These are phyloP conservation scores for Pterophyllum scalare DNA, from an alignment of 2,113 vertebrate species.

Conservation along the genomic window DNA sequence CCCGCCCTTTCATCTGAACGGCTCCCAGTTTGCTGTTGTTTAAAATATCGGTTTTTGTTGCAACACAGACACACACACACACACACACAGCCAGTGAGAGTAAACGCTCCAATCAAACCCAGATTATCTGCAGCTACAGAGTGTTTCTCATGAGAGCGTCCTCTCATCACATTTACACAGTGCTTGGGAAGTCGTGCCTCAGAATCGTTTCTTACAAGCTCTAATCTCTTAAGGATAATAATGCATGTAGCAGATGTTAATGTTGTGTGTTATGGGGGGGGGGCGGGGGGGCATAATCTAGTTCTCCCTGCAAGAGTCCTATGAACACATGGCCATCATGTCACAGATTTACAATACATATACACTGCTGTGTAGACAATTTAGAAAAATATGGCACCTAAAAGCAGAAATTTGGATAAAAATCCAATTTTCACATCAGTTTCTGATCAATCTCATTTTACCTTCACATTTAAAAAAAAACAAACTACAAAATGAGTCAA, in stretches of 20 bases:
- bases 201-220: slow-evolving; percentile 7
- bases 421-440: too few species aligned
- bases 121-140: slow-evolving; percentile 6
- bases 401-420: not conserved
- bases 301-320: not conserved
- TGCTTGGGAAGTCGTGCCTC: slow-evolving; percentile 33
- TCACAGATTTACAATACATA: slow-evolving; percentile 28
- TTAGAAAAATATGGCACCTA: not conserved
- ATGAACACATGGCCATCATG: slow-evolving; percentile 33
- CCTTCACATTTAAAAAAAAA: too few species aligned
- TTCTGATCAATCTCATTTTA: too few species aligned
- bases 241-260: slow-evolving; percentile 25
- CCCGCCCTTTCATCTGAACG: not conserved
- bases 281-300: not conserved
- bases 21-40: not conserved
- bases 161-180: not conserved
- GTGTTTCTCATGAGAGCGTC: not conserved
- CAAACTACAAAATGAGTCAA: too few species aligned
- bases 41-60: not conserved
- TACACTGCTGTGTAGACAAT: not conserved
- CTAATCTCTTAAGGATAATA: slow-evolving; percentile 21
- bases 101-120: not conserved
- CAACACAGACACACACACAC: not conserved
- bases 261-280: slow-evolving; percentile 2
- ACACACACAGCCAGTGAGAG: not conserved